Conservation (phyloP, 2,113 vertebrate genomes). For the Nibea albiflora region DNA sequence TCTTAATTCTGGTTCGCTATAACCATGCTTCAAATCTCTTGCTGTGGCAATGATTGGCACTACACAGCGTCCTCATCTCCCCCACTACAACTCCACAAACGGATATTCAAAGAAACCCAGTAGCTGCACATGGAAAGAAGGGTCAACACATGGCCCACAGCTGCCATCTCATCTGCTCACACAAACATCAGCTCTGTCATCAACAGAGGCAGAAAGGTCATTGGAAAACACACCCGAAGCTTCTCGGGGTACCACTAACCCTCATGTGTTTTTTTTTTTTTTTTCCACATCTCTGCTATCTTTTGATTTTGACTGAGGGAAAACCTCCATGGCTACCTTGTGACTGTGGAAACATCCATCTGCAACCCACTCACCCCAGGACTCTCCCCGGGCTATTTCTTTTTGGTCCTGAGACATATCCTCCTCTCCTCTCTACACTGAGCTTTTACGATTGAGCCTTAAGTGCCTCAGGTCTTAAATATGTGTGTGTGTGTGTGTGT, state of each 20-base stretch:
- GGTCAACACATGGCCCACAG: constrained; percentile 25
- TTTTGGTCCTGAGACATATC: not conserved
- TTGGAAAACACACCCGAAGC: constrained; percentile 24
- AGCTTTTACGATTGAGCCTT: not conserved
- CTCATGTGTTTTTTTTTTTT: not conserved
- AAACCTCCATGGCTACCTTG: constrained; percentile 4
- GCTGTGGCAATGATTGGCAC: not conserved
- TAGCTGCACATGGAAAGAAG: constrained; percentile 11
- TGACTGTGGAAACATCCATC: not conserved
- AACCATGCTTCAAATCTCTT: not conserved
- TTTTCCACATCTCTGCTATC: constrained; percentile 5
- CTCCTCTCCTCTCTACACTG: not conserved
- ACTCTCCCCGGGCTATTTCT: not conserved
- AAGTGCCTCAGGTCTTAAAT: too few species aligned
- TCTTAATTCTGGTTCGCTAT: not conserved
- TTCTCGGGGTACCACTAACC: constrained; percentile 10
- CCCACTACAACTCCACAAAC: constrained; percentile 1
- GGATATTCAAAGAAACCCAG: constrained; percentile 11
- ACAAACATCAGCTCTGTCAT: constrained; percentile 32
- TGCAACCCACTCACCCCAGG: not conserved
- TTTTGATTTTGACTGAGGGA: constrained; percentile 21
- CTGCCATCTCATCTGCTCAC: constrained; percentile 47
- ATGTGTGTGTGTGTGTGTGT: too few species aligned
- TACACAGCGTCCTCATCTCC: not conserved
- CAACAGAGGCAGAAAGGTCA: constrained; percentile 26